Percentiles rank a stretch among this genome's conserved stretches.
Conservation (phyloP, 2,888 invertebrate species). For the Clanis bilineata region DNA sequence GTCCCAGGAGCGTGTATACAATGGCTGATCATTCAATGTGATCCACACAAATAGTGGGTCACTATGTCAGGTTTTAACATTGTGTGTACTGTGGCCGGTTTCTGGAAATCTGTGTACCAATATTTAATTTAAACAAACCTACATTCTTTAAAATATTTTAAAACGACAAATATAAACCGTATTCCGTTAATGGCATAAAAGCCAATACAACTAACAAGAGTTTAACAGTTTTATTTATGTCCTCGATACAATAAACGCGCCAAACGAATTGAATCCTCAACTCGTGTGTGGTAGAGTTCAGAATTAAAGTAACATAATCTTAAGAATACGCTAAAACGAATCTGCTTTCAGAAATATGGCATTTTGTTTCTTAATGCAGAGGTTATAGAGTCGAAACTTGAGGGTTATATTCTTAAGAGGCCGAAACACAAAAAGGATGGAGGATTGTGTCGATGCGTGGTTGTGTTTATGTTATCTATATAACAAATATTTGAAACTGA, state of each 20-base stretch:
- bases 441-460: constrained; percentile 1
- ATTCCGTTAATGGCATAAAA: constrained; percentile 16
- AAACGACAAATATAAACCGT: neutral
- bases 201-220: constrained; percentile 11
- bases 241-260: neutral
- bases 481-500: constrained; percentile 1
- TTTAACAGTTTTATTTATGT: constrained; percentile 19
- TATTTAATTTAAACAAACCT: neutral
- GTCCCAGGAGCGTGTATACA: too few species aligned
- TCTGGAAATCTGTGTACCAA: too few species aligned
- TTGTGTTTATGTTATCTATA: neutral
- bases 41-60: too few species aligned
- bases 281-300: neutral
- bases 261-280: neutral
- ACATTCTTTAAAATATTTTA: neutral
- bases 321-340: neutral
- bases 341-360: neutral
- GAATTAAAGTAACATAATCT: neutral
- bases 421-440: neutral
- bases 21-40: too few species aligned
- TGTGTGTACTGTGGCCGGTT: too few species aligned
- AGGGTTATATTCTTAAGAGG: neutral
- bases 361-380: neutral
- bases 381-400: neutral
- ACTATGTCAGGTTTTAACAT: too few species aligned